Percentiles rank a stretch among this genome's conserved stretches.
Evolutionary conservation across 2,797 vertebrate genomes (phyloP).

Genomic region (Sebastes vulpes): DNA sequence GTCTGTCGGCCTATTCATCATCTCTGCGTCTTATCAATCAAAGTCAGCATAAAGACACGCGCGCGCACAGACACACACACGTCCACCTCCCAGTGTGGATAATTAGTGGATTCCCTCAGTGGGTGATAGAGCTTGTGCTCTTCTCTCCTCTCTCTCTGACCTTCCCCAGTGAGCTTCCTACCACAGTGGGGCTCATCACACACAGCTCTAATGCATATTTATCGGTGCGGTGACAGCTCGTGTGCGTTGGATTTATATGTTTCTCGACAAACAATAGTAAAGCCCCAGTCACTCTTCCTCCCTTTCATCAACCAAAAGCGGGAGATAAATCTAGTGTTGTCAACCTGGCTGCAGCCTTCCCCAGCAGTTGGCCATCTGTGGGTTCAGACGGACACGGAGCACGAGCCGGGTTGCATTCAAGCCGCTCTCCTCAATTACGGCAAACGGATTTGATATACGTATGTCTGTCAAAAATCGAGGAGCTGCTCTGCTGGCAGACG

Average conservation of each 20-base stretch:
- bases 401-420: conserved; percentile 26
- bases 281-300: conserved; percentile 56
- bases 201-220: conserved; percentile 76
- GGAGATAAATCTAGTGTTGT: conserved; percentile 57
- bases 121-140: conserved; percentile 60
- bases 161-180: conserved; percentile 74
- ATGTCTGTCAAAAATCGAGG: conserved; percentile 64
- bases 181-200: conserved; percentile 74
- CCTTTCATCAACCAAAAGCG: conserved; percentile 56
- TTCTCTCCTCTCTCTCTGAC: conserved; percentile 70
- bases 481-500: conserved; percentile 47
- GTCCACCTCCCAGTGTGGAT: conserved; percentile 69
- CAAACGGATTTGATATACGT: conserved; percentile 66
- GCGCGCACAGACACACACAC: conserved; percentile 7
- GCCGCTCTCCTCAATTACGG: conserved; percentile 53
- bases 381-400: conserved; percentile 11
- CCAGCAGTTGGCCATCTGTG: conserved; percentile 57
- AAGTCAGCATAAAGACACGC: conserved; percentile 33
- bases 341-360: conserved; percentile 35
- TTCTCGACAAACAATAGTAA: conserved; percentile 76
- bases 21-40: conserved; percentile 70
- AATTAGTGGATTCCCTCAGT: conserved; percentile 81
- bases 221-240: conserved; percentile 66
- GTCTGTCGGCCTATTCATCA: conserved; percentile 54
- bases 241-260: conserved; percentile 69